Base-by-base conservation (phyloP, 1,140 invertebrate genomes). In the Zaprionus africanus region DNA sequence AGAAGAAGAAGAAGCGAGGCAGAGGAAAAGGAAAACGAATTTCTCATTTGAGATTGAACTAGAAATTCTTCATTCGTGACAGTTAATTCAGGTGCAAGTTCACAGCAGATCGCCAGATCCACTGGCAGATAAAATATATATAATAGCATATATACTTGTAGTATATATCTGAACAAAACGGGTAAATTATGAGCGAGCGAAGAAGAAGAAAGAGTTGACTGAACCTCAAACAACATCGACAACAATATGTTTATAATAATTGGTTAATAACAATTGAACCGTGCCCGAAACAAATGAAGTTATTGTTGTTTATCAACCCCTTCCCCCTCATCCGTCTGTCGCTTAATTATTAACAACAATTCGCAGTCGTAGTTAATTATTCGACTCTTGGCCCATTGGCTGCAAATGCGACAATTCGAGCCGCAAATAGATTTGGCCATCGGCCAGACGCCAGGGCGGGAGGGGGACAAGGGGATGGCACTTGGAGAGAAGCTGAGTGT, bases 401-500 rank as follows among this genome's bases (percentile, higher is more conserved):
- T 68, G 46, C 34, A 80, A 84, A 77, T 56, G 72, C 66, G 70
- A 77, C 77, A 77, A 77, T 69, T 69, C 57, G 65, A 12, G 59
- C 41, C 54, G 65, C 22, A 80, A 83, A 83, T 79, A 69, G 70
- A 74, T 83, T 62, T 73, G 71, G 71, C 49, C 64, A 67, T 41
- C 56, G 71, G 64, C 71, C 71, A 74, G 60, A 28, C 6, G 60
- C 36, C 17, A 53, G 26, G n/a, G n/a, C 41, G 36, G 31, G 9
- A 56, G 24, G 4, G 41, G 38, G 54, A 4, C 13, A 12, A 6
- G 51, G 53, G 31, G 31, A 4, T 26, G 56, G 7, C 17, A 17
- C 41, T 46, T 46, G 41, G 41, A 46, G 36, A 38, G 36, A 38
- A 38, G 5, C 4, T 38, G 36, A 38, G 17, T 46, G 36, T 36